Conservation (phyloP, 2,888 invertebrate species). For the Bellardia pandia region DNA sequence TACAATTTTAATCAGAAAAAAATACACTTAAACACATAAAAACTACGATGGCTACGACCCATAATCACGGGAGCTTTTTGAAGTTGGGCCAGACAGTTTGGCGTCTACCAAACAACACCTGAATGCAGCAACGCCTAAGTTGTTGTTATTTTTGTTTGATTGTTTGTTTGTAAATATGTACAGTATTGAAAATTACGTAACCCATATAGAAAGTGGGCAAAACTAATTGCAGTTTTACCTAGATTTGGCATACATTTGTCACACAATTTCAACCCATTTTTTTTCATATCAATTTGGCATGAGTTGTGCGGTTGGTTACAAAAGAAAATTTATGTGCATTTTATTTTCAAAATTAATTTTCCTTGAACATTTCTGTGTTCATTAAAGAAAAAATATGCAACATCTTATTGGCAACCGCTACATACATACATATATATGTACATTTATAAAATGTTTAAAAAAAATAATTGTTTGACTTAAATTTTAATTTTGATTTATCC, state of each 20-base stretch:
- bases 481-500: too few species aligned
- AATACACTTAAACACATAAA: conserved; percentile 57
- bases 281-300: conserved; percentile 41
- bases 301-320: conserved; percentile 30
- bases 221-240: conserved; percentile 68
- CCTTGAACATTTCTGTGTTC: conserved; percentile 13
- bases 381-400: not conserved
- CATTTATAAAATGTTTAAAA: not conserved
- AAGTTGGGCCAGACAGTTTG: conserved; percentile 70
- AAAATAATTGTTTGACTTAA: not conserved
- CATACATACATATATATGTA: not conserved
- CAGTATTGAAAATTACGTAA: conserved; percentile 17
- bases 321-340: conserved; percentile 28
- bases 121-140: conserved; percentile 44
- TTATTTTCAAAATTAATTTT: conserved; percentile 42
- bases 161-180: not conserved
- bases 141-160: conserved; percentile 25
- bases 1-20: conserved; percentile 62
- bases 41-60: conserved; percentile 35
- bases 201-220: conserved; percentile 27
- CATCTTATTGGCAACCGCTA: conserved; percentile 21
- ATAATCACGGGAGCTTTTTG: conserved; percentile 69
- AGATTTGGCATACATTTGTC: conserved; percentile 60
- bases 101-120: conserved; percentile 59
- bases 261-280: conserved; percentile 21